Conservation (phyloP, 2,888 invertebrate genomes). For the Sisyra terminalis region DNA sequence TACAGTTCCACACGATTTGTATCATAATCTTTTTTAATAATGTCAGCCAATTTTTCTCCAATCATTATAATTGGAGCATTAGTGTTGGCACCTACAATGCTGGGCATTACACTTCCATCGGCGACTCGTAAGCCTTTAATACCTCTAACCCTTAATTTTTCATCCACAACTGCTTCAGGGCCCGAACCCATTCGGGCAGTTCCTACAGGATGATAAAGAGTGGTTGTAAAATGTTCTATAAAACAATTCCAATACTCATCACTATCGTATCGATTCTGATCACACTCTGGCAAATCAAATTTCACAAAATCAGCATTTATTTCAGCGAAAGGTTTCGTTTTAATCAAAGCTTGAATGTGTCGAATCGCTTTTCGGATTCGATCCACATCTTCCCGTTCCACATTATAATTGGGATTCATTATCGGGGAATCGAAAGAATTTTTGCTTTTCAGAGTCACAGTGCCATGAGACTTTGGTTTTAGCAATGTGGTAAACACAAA, state of each 20-base stretch:
- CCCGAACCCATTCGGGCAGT: slow-evolving; percentile 54
- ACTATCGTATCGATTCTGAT: slow-evolving; percentile 18
- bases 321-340: slow-evolving; percentile 25
- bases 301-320: slow-evolving; percentile 21
- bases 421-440: slow-evolving; percentile 40
- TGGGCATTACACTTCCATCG: slow-evolving; percentile 35
- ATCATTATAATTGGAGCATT: slow-evolving; percentile 33
- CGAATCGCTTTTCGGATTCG: slow-evolving; percentile 32
- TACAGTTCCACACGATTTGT: not conserved
- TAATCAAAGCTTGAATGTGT: slow-evolving; percentile 24
- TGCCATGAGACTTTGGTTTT: slow-evolving; percentile 38
- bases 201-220: slow-evolving; percentile 50
- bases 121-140: slow-evolving; percentile 33
- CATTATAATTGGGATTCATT: slow-evolving; percentile 45
- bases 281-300: slow-evolving; percentile 25
- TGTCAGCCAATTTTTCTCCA: slow-evolving; percentile 24
- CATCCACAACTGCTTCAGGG: slow-evolving; percentile 32
- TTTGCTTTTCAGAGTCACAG: slow-evolving; percentile 31
- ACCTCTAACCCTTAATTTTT: slow-evolving; percentile 33
- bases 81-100: slow-evolving; percentile 32
- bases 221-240: slow-evolving; percentile 32
- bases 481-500: not conserved
- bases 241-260: slow-evolving; percentile 40
- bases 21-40: slow-evolving; percentile 17
- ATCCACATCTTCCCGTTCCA: slow-evolving; percentile 34